These are phyloP conservation scores for Drosophila ercepeae DNA, from an alignment of 1,140 invertebrate genomes.

Conservation along the genomic window DNA sequence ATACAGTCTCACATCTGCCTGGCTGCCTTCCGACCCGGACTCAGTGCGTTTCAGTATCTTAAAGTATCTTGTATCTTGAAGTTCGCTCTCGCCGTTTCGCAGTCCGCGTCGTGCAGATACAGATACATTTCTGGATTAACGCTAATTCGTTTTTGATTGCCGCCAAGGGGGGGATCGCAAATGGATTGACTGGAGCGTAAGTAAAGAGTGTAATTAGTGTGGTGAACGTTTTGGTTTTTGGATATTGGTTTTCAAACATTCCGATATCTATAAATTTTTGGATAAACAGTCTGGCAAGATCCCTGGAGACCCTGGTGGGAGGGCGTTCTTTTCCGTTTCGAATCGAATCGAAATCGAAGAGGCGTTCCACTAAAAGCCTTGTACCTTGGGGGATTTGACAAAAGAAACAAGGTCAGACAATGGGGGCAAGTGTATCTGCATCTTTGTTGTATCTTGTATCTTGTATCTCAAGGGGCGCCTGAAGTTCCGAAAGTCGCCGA, in stretches of 20 bases:
- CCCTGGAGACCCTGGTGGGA: slow-evolving; percentile 23
- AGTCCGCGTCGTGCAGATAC: slow-evolving; percentile 26
- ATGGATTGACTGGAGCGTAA: slow-evolving; percentile 37
- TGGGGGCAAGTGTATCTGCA: slow-evolving; percentile 8
- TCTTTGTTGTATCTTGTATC: slow-evolving; percentile 3
- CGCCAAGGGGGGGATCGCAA: slow-evolving; percentile 35
- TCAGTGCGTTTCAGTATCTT: slow-evolving; percentile 55
- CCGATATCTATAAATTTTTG: not conserved
- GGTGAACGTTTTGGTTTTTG: slow-evolving; percentile 46
- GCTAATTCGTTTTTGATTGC: slow-evolving; percentile 75
- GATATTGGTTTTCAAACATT: slow-evolving; percentile 28
- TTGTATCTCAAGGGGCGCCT: slow-evolving; percentile 14
- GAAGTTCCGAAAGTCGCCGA: slow-evolving; percentile 40
- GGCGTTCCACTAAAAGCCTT: slow-evolving; percentile 53
- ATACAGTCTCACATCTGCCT: not conserved
- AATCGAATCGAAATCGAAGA: too few species aligned
- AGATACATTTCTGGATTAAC: slow-evolving; percentile 57
- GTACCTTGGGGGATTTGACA: slow-evolving; percentile 4
- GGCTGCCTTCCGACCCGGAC: not conserved
- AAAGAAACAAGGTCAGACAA: slow-evolving; percentile 20
- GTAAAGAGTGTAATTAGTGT: slow-evolving; percentile 49
- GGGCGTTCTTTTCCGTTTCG: slow-evolving; percentile 68
- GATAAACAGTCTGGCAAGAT: slow-evolving; percentile 19
- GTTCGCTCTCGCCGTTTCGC: slow-evolving; percentile 47
- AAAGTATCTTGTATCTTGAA: slow-evolving; percentile 63